A percentile compares a stretch with the other conserved stretches of the same genome.
These are phyloP conservation scores for Gallinago jamesoni DNA, from an alignment of 2,113 vertebrate species.

Conservation along the genomic window DNA sequence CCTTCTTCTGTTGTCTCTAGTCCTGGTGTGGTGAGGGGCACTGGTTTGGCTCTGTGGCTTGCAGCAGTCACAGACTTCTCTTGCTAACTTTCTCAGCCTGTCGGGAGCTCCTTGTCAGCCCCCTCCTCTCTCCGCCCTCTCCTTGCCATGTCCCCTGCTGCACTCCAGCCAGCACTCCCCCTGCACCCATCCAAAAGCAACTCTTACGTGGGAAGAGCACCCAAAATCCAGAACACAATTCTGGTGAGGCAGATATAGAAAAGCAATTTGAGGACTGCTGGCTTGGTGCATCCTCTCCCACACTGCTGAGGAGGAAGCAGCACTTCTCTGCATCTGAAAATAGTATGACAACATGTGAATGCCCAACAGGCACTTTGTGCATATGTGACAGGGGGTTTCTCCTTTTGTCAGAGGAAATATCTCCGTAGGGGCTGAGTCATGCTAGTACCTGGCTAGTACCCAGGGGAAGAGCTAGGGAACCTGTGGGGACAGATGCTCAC, in stretches of 20 bases:
- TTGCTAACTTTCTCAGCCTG: not conserved
- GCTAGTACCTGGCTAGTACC: not conserved
- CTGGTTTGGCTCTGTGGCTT: not conserved
- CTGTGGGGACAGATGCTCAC: not conserved
- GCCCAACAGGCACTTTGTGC: not conserved
- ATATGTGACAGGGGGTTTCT: not conserved
- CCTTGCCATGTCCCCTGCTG: not conserved
- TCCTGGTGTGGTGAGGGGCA: not conserved
- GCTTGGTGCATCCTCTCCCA: not conserved
- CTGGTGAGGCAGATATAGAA: not conserved
- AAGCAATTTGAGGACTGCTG: conserved; percentile 37
- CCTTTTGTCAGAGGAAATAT: not conserved
- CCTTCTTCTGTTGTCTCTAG: not conserved
- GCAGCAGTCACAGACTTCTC: not conserved
- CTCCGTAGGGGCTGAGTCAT: not conserved
- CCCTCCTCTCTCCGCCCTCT: not conserved
- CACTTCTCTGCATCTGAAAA: not conserved
- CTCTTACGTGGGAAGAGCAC: not conserved
- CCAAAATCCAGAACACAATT: not conserved
- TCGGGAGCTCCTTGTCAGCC: not conserved
- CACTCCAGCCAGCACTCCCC: not conserved
- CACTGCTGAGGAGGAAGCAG: not conserved
- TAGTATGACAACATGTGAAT: not conserved
- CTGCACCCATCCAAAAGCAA: not conserved
- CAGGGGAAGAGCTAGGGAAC: not conserved